Base-by-base conservation (phyloP, 1,140 invertebrate genomes). In the Drosophila watanabei region DNA sequence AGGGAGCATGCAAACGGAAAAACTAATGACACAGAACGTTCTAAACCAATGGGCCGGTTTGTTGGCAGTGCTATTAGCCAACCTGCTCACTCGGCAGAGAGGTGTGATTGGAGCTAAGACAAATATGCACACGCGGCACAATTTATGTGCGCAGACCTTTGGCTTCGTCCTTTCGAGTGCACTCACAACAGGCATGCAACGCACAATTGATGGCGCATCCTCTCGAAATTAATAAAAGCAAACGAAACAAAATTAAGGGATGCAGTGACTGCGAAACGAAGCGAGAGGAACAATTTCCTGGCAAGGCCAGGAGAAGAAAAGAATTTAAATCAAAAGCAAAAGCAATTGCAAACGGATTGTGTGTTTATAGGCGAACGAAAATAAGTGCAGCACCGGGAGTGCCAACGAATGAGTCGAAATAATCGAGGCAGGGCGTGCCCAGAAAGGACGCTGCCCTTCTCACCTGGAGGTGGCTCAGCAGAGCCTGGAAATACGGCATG, bases 391-490 rank as follows among this genome's bases (percentile, higher is more conserved):
- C 18, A 52, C 59, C 11, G 43, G 30, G 62, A 52, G 20, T 45
- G 54, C 35, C 43, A 64, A 71, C 35, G 32, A 65, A 79, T 37
- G 39, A 64, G 71, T 18, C 39, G 62, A 82, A 72, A 28, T n/a
- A 54, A 81, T 33, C 28, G 52, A 33, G 41, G 35, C 33, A 52
- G 62, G 51, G 48, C 62, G 20, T 71, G 66, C 69, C 33, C 32
- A 30, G 24, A 35, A 69, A 57, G 63, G 75, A 62, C 71, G 73
- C 95, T 37, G 56, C 95, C 96, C 95, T 18, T 69, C 95, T 96
- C 95, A 97, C 96, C 96, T 96, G 95, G 75, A 96, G 92, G 92
- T 95, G 95, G 83, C 95, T 95, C 77, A 97, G 94, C 90, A 97
- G 94, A 87, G 94, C 94, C 93, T 95, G 95, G 86, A 96, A 95